A percentile compares a stretch with the other conserved stretches of the same genome.
phyloP scores from a whole-genome alignment of 2,888 invertebrate species.

The Quadroppia sp. region DNA sequence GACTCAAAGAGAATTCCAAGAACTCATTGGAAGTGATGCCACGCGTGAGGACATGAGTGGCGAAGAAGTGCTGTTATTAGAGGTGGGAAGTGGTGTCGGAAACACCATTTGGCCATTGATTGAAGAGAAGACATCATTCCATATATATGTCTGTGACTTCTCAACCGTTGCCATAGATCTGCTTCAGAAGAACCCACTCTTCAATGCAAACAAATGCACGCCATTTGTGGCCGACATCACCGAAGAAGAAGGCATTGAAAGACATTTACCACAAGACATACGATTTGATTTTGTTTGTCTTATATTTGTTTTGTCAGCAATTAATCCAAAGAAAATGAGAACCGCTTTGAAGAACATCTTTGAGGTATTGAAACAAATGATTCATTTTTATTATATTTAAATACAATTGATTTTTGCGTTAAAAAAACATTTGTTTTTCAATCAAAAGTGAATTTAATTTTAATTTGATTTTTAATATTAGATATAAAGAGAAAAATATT shows the following conservation, averaged over 20 bases:
- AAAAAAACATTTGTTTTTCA: neutral
- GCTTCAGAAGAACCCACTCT: conserved; percentile 56
- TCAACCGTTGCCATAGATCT: conserved; percentile 42
- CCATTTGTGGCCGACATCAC: conserved; percentile 85
- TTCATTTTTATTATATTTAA: neutral
- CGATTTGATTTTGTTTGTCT: conserved; percentile 64
- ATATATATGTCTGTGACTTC: conserved; percentile 59
- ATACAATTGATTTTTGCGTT: neutral
- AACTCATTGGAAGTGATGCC: conserved; percentile 61
- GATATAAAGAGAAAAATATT: too few species aligned
- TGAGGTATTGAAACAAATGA: conserved; percentile 51
- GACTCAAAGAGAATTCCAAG: conserved; percentile 90
- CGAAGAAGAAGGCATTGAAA: conserved; percentile 51
- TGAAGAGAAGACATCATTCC: conserved; percentile 65
- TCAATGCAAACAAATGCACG: conserved; percentile 62
- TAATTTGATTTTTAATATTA: too few species aligned
- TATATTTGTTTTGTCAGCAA: conserved; percentile 91
- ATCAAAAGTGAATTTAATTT: too few species aligned
- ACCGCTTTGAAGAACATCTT: conserved; percentile 61
- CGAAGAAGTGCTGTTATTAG: conserved; percentile 59
- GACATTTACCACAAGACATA: conserved; percentile 61
- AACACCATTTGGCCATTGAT: conserved; percentile 90
- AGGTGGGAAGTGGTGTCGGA: conserved; percentile 89
- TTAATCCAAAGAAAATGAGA: conserved; percentile 77
- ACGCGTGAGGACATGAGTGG: neutral